phyloP scores from a whole-genome alignment of 2,113 vertebrate genomes.

The Crotalus viridis region DNA sequence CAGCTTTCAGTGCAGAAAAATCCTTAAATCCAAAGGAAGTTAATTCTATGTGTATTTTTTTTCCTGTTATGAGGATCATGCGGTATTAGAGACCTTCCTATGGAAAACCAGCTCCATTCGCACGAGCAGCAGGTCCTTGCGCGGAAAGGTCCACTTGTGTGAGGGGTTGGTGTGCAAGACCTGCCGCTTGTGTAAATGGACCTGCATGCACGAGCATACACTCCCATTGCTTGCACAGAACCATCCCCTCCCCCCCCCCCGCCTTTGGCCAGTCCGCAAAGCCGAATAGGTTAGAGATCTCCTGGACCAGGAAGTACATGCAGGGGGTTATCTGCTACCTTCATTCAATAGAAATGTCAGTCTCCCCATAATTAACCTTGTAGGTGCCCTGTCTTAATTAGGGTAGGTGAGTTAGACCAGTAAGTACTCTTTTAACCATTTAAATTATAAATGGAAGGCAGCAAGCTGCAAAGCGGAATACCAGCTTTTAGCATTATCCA shows the following conservation, averaged over 20 bases:
- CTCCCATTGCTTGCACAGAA: not conserved
- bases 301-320: no score
- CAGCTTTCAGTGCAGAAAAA: conserved; percentile 3
- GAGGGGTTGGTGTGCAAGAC: no score
- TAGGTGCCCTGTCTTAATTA: no score
- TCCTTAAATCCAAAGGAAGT: not conserved
- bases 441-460: no score
- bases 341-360: not conserved
- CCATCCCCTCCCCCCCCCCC: no score
- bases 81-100: conserved; percentile 12
- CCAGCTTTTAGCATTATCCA: no score
- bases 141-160: not conserved
- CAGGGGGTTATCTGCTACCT: not conserved
- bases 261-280: no score
- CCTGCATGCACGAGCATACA: not conserved
- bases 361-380: no score
- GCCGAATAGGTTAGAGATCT: no score
- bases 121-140: not conserved
- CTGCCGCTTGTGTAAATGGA: not conserved
- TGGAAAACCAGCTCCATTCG: not conserved
- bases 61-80: conserved; percentile 17
- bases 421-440: no score
- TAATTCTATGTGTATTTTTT: conserved; percentile 37
- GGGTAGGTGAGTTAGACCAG: no score
- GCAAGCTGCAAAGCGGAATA: no score